These are phyloP conservation scores for Rosalia funebris DNA, from an alignment of 2,888 invertebrate genomes.

Conservation along the genomic window DNA sequence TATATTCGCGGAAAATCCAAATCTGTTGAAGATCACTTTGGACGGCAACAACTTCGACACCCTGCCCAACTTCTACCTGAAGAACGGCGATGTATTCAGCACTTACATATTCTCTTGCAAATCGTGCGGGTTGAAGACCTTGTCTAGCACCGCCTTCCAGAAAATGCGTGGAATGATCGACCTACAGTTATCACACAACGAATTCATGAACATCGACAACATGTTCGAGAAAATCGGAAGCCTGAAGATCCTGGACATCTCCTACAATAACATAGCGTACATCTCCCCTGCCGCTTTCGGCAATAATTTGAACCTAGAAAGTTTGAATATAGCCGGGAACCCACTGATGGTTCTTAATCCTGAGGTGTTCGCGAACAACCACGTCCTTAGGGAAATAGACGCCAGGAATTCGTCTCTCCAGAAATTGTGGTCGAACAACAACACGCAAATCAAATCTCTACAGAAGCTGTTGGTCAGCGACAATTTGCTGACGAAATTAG, in stretches of 20 bases:
- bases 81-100: conserved; percentile 36
- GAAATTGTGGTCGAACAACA: conserved; percentile 70
- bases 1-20: conserved; percentile 75
- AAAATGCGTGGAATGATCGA: conserved; percentile 73
- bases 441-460: conserved; percentile 53
- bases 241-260: conserved; percentile 76
- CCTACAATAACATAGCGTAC: conserved; percentile 73
- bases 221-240: conserved; percentile 69
- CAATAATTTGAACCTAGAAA: conserved; percentile 73
- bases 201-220: conserved; percentile 67
- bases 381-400: conserved; percentile 73
- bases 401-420: conserved; percentile 75
- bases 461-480: conserved; percentile 67
- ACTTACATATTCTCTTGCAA: conserved; percentile 73
- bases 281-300: conserved; percentile 73
- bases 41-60: conserved; percentile 76
- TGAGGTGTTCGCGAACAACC: conserved; percentile 73
- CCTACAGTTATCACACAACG: conserved; percentile 75
- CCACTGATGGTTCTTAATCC: conserved; percentile 73
- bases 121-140: conserved; percentile 73
- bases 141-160: conserved; percentile 74
- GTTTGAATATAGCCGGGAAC: conserved; percentile 78
- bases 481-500: conserved; percentile 70
- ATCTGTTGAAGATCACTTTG: conserved; percentile 75
- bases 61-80: conserved; percentile 71